Base-by-base conservation (phyloP, 2,113 vertebrate species). In the Semnornis frantzii region DNA sequence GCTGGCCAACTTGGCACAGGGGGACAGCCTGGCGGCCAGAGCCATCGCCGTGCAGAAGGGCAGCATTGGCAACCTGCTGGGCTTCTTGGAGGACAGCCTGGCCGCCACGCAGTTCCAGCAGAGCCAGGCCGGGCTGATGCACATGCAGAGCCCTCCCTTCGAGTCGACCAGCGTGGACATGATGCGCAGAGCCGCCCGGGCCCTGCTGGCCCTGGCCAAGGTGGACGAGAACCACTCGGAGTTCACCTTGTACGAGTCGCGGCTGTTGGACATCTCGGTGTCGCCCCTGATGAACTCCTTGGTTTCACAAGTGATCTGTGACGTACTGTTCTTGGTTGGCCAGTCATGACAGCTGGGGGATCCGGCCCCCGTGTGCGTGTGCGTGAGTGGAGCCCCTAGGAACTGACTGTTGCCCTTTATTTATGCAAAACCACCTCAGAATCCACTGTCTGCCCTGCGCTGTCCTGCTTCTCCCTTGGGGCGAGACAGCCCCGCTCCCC, bases 331-430 rank as follows among this genome's bases (percentile, higher is more conserved):
- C 98, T 98, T 99, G 98, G 99, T 99, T 96, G 99, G 99, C 98
- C 99, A 99, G 98, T 99, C 99, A 99, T 99, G 99, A 99, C 99
- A 99, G 99, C 99, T 98, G 98, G 99, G 99, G 98, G 99, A 98
- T 98, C 98, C 97, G 96, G 97, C 93, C 96, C 97, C 96, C 44
- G 98, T 98, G 98, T 98, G 98, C 98, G 98, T 98, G 98, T 98
- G 98, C 97, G 98, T 98, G 98, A 98, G 98, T 98, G 98, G 98
- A 98, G 97, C 98, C 98, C 98, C 98, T 98, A 98, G 98, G 98
- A 98, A 98, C 98, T 99, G 98, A 99, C 98, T 99, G 98, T 97
- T 97, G 97, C 98, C 98, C 98, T 99, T 99, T 98, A 99, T 99
- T 99, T 99, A 99, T 99, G 98, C 99, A 99, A 99, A 99, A 99